phyloP scores from a whole-genome alignment of 2,113 vertebrate genomes.

The Morone saxatilis region DNA sequence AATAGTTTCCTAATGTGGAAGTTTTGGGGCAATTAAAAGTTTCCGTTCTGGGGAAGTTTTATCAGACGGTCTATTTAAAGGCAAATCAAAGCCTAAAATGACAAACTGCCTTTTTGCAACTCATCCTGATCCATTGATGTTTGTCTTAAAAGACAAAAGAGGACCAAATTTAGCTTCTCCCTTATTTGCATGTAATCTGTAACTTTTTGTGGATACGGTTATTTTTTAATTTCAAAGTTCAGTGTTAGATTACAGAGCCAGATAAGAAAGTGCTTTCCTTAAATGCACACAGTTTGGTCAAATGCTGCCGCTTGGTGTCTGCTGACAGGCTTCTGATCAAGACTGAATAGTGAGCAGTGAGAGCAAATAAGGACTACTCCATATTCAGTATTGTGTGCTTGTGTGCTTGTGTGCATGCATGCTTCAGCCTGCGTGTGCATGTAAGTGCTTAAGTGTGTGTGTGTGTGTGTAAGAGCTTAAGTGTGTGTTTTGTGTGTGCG shows the following conservation, averaged over 20 bases:
- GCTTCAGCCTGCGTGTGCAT: slow-evolving; percentile 45
- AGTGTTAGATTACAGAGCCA: slow-evolving; percentile 16
- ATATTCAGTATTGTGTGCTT: slow-evolving; percentile 77
- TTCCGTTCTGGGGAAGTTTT: not conserved
- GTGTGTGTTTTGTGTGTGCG: slow-evolving; percentile 68
- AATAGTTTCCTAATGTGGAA: slow-evolving; percentile 1
- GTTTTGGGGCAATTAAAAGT: slow-evolving; percentile 20
- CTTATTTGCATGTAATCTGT: slow-evolving; percentile 29
- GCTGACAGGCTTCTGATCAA: slow-evolving; percentile 78
- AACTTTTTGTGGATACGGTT: slow-evolving; percentile 8
- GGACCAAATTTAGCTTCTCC: slow-evolving; percentile 14
- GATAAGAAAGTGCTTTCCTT: slow-evolving; percentile 13
- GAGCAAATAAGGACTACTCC: slow-evolving; percentile 74
- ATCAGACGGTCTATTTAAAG: slow-evolving; percentile 10
- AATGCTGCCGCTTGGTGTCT: slow-evolving; percentile 68
- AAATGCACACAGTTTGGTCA: slow-evolving; percentile 28
- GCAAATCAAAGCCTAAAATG: not conserved
- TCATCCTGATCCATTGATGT: slow-evolving; percentile 6
- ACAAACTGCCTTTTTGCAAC: not conserved
- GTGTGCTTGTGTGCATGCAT: slow-evolving; percentile 62
- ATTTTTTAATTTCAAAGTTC: slow-evolving; percentile 22
- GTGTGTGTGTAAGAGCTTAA: slow-evolving; percentile 56
- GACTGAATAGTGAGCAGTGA: slow-evolving; percentile 71
- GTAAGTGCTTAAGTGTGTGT: slow-evolving; percentile 39
- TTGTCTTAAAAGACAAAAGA: slow-evolving; percentile 11